Base-by-base conservation (phyloP, 2,113 vertebrate species). In the Colistium nudipinnis region DNA sequence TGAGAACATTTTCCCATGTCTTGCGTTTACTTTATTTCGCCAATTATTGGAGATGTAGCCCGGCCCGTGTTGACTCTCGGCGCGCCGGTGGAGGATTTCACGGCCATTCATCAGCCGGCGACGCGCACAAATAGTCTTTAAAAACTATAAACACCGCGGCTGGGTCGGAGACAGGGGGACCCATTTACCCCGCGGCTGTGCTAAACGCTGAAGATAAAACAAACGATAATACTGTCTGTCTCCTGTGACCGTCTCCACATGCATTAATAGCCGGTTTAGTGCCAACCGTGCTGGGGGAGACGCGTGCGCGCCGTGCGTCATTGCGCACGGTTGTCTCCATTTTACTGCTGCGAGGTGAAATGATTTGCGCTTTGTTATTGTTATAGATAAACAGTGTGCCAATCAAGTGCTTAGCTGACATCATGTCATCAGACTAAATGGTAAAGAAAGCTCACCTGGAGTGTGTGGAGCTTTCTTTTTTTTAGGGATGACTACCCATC, bases 151-250 rank as follows among this genome's bases (percentile, higher is more conserved):
- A 98, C 97, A 98, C 70, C 82, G 86, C 88, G 90, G 90, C 88
- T 88, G 88, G 90, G 90, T 91, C 88, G 87, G 88, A 95, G 95
- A 94, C 95, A 92, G 94, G 93, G 92, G 93, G 91, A 93, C 93
- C 96, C 96, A 97, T 98, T 95, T 96, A 95, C 93, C 93, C 93
- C 92, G 90, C 90, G 85, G 92, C 94, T 88, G 95, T 87, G 94
- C 94, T 93, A 93, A 94, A 95, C 94, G 94, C 94, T 95, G 92
- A 86, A 97, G 97, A 99, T 98, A 96, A 97, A 96, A 96, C 94
- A 88, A 92, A 94, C 93, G 97, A 98, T 98, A 98, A 98, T 95
- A 92, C 94, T 91, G 95, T 94, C 95, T 96, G 96, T 96, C 96
- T 97, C 94, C 94, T 91, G 87, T 80, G 91, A 83, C 88, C 92